These are phyloP conservation scores for Andrena hattorfiana DNA, from an alignment of 2,888 invertebrate genomes.

Conservation along the genomic window DNA sequence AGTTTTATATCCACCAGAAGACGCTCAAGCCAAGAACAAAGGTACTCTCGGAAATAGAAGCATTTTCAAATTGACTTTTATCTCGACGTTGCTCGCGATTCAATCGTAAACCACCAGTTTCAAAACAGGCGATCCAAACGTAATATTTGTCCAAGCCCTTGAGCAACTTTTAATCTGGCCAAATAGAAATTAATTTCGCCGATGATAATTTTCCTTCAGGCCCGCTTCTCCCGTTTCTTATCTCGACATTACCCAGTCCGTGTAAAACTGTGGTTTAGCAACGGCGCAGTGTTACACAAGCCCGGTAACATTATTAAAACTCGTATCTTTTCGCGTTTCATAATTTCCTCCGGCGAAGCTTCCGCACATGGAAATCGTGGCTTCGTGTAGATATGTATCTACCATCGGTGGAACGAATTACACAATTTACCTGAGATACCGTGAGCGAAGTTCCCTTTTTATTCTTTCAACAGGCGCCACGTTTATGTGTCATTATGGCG, in stretches of 20 bases:
- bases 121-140: background rate
- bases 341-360: background rate
- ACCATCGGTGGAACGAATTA: background rate
- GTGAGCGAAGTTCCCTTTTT: background rate
- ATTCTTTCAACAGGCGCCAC: background rate
- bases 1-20: background rate
- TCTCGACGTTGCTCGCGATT: background rate
- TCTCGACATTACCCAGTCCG: background rate
- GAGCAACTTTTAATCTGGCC: background rate
- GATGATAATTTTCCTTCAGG: background rate
- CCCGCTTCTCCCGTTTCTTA: background rate
- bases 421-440: background rate
- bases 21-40: background rate
- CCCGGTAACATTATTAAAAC: conserved; percentile 6
- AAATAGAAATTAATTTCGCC: conserved; percentile 1
- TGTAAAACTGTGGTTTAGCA: background rate
- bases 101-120: background rate
- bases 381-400: background rate
- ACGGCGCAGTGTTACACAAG: background rate
- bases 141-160: background rate
- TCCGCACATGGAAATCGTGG: background rate
- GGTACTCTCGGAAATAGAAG: background rate
- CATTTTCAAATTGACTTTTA: background rate
- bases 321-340: background rate
- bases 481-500: background rate